Evolutionary conservation across 2,113 vertebrate genomes (phyloP), one percentile per base, ranked within the genome.

Genomic region (Ctenodactylus gundi): DNA sequence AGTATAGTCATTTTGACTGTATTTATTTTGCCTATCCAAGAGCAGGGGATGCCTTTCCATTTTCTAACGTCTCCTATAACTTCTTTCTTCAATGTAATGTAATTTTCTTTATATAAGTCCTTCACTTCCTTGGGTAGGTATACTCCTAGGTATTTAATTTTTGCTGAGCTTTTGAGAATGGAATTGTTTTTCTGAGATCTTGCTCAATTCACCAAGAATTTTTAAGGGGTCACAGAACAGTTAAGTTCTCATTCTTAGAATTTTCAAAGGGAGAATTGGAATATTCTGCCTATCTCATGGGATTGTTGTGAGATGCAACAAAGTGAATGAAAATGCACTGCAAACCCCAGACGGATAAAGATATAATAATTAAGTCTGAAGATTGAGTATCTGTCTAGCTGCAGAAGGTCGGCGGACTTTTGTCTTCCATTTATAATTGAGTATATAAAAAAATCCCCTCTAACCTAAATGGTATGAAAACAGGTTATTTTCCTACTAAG

Each of bases 191-290:
- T n/a, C n/a, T n/a, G n/a, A n/a, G n/a, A n/a, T n/a, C n/a, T n/a
- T n/a, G n/a, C n/a, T n/a, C n/a, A n/a, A 31, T n/a, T 64, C 15
- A 49, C 17, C 1, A 0, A 72, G 64, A 64, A 27, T 51, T 21
- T 91, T 41, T n/a, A n/a, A n/a, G n/a, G 81, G 44, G 14, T 53
- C 62, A 67, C 4, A 10, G 12, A 6, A 46, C 21, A n/a, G 46
- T 39, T 85, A 4, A 23, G 20, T 34, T 64, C 64, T 60, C 23
- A 51, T 36, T 62, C 36, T 62, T 49, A 12, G 31, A 41, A 55
- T 31, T 36, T 81, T 85, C 18, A 36, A 5, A 41, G 51, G 20
- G 46, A 53, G 53, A 85, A 64, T 15, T 36, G 14, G 14, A 46
- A n/a, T n/a, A 49, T 57, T 46, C 8, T 62, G 7, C 34, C 34